Conservation (phyloP, 2,113 vertebrate species). For the Diadophis punctatus region DNA sequence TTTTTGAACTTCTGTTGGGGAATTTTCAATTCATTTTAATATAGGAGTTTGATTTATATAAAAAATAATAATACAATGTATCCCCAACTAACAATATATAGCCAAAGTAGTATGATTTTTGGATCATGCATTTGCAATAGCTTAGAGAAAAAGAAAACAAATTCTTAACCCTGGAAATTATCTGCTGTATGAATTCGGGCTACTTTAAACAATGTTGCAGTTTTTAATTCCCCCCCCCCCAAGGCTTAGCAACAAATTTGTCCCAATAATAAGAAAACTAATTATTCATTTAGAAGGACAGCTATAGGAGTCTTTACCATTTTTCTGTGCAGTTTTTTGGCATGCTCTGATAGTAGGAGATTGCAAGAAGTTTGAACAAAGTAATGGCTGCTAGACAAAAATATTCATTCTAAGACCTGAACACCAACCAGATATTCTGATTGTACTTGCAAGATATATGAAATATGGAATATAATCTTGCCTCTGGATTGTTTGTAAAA, state of each 20-base stretch:
- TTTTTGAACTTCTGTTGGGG: slow-evolving; percentile 90
- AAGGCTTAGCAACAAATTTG: slow-evolving; percentile 82
- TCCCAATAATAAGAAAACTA: slow-evolving; percentile 78
- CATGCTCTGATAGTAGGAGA: slow-evolving; percentile 73
- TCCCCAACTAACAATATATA: slow-evolving; percentile 91
- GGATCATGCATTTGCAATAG: slow-evolving; percentile 86
- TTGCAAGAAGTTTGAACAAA: slow-evolving; percentile 69
- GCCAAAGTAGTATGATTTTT: slow-evolving; percentile 86
- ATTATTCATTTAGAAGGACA: slow-evolving; percentile 86
- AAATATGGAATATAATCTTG: slow-evolving; percentile 53
- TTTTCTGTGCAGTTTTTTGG: slow-evolving; percentile 75
- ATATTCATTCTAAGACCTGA: slow-evolving; percentile 47
- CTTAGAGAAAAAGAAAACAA: slow-evolving; percentile 72
- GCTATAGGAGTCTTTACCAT: slow-evolving; percentile 81
- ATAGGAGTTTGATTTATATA: slow-evolving; percentile 93
- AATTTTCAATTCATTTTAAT: slow-evolving; percentile 94
- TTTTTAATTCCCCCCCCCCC: slow-evolving; percentile 80
- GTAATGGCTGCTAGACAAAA: slow-evolving; percentile 60
- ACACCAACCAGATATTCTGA: slow-evolving; percentile 44
- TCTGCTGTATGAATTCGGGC: slow-evolving; percentile 80
- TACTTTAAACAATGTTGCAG: slow-evolving; percentile 87
- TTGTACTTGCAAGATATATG: slow-evolving; percentile 20
- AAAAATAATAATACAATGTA: slow-evolving; percentile 90
- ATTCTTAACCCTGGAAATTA: slow-evolving; percentile 86
- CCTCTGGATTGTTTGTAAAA: slow-evolving; percentile 53